Evolutionary conservation across 2,888 invertebrate species (phyloP), one percentile per base, ranked within the genome.

Genomic region (Drosophila percnosoma): DNA sequence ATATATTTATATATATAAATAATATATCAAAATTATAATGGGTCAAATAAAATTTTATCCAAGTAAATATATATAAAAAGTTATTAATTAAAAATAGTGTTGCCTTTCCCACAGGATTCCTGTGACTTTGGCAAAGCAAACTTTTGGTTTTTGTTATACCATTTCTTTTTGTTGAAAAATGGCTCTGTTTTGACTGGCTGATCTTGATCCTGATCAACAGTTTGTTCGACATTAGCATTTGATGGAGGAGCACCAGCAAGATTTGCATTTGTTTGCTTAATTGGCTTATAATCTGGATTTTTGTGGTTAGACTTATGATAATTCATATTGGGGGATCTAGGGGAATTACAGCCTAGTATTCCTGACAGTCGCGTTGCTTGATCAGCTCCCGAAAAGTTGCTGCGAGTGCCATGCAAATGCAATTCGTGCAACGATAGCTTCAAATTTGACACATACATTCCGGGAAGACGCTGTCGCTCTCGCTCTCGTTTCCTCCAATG

Each of bases 401-500:
- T 13, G 1, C 0, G 2, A 15, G 24, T 54, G 2, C 13, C 42
- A 59, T 76, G 64, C 2, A 75, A 18, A 27, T 64, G 38, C 49
- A 61, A 49, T 10, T 54, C 27, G 11, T 15, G 27, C 29, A 75
- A 31, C 13, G 10, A 4, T 21, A 52, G 31, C 2, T n/a, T 38
- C 13, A 75, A 7, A 8, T 55, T 38, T 6, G 7, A 15, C 11
- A 29, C 15, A 15, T 7, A 11, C 31, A 27, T 15, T 18, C 10
- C 29, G 24, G 21, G 18, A 31, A 15, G 5, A n/a, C 4, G 1
- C 0, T 13, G 13, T 18, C 24, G 65, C 0, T 13, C 15, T 24
- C 29, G 65, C 8, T 24, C 48, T 2, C 34, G 29, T 6, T 40
- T 58, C 7, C n/a, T 4, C 75, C 72, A 82, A 40, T 82, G 78